These are phyloP conservation scores for Sciurus niger DNA, from an alignment of 2,113 vertebrate genomes.

Conservation along the genomic window DNA sequence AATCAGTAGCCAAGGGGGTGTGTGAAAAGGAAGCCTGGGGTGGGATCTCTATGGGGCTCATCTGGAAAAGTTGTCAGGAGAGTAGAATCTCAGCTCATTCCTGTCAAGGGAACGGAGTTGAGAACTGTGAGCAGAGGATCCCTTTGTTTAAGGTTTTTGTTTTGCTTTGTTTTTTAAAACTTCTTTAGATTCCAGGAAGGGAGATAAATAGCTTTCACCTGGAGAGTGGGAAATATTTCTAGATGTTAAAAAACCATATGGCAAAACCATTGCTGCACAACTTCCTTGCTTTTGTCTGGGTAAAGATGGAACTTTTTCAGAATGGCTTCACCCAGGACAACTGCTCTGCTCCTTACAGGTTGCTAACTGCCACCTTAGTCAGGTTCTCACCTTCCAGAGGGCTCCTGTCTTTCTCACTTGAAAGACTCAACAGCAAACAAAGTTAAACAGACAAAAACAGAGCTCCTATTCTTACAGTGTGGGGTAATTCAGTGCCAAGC, in stretches of 20 bases:
- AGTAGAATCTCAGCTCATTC: conserved; percentile 33
- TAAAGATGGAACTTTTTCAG: background rate
- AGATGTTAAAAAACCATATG: conserved; percentile 59
- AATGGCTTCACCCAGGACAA: background rate
- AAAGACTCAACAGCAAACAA: background rate
- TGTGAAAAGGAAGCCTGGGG: conserved; percentile 73
- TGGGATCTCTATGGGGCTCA: conserved; percentile 51
- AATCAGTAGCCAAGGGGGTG: conserved; percentile 54
- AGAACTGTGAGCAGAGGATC: background rate
- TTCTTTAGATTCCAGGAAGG: conserved; percentile 24
- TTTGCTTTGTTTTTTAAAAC: background rate
- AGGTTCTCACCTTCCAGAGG: background rate
- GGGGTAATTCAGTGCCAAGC: background rate
- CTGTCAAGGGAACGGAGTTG: background rate
- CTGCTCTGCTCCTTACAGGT: accelerated
- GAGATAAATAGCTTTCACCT: conserved; percentile 56
- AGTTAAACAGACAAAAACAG: background rate
- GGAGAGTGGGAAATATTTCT: conserved; percentile 30
- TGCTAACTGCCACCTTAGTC: background rate
- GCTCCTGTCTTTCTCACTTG: background rate
- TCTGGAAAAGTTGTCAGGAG: conserved; percentile 70
- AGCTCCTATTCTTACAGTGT: background rate
- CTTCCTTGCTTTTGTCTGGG: background rate
- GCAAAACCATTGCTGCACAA: background rate
- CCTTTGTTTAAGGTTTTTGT: conserved; percentile 62